Base-by-base conservation (phyloP, 2,888 invertebrate genomes). In the Pomacea canaliculata region DNA sequence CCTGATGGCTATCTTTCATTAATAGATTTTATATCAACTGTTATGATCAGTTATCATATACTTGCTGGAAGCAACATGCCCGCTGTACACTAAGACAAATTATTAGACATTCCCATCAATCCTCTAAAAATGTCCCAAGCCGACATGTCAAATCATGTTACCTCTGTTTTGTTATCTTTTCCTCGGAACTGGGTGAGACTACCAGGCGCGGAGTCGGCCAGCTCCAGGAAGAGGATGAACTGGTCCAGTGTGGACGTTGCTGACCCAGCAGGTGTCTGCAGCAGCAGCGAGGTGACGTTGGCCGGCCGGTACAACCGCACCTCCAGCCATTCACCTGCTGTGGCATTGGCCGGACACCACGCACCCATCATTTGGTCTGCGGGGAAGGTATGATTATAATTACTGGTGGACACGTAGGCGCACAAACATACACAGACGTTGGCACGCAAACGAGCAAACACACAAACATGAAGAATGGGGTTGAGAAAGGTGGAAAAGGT, bases 261-360 rank as follows among this genome's bases (percentile, higher is more conserved):
- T 9, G 48, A 7, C 76, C 37, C 65, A 13, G 60, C 68, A 27
- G 83, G 82, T 46, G n/a, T 67, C 72, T 82, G 82, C 23, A 83
- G 68, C 3, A 65, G 65, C 23, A 83, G 62, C 12, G 71, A 73
- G 18, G 81, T 79, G 19, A 82, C 70, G 46, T 78, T 78, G 56
- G 67, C 56, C 4, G 83, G 79, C n/a, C 62, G 60, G 27, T 71
- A 66, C 71, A 83, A 79, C 27, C 77, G 76, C 27, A 83, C 80
- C 51, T 83, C 80, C 56, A 77, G 76, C 83, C 83, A 83, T 59
- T 82, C 77, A 12, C 77, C 78, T 13, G 37, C 72, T 10, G 68
- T 70, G 27, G 66, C 16, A 13, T 70, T 60, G 1, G 73, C 76
- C 8, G 82, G 80, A 56, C 83, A 83, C 83, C 83, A 83, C 7